A percentile compares a stretch with the other conserved stretches of the same genome.
phyloP scores from a whole-genome alignment of 1,140 invertebrate genomes.

The Leptinotarsa lineolata region DNA sequence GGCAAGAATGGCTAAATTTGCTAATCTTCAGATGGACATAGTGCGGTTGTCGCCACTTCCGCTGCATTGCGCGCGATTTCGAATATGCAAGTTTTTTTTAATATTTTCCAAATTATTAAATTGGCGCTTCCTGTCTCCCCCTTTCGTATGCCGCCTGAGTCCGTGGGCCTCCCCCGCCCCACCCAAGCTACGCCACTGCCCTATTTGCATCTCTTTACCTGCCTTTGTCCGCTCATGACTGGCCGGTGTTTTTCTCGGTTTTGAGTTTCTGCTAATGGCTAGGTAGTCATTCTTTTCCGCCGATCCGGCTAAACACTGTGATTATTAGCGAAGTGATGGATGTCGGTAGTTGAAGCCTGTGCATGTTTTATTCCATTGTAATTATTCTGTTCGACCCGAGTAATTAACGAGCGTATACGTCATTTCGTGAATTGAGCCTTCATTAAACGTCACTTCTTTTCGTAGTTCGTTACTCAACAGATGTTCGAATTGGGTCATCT shows the following conservation, averaged over 20 bases:
- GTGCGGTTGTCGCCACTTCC: no score
- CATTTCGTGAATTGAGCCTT: slow-evolving; percentile 8
- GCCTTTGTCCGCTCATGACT: background rate
- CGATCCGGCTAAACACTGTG: background rate
- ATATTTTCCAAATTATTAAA: no score
- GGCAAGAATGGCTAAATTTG: no score
- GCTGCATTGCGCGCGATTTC: no score
- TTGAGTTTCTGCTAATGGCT: background rate
- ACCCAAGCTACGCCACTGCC: no score
- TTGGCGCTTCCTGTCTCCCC: no score
- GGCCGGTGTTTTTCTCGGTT: background rate
- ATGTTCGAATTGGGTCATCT: slow-evolving; percentile 2
- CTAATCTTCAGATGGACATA: no score
- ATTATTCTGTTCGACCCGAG: background rate
- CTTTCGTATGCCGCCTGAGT: no score
- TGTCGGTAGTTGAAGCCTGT: background rate
- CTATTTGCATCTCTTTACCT: background rate
- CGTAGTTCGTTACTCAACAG: background rate
- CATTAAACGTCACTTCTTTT: background rate
- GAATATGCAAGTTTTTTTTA: no score
- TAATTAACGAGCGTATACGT: background rate
- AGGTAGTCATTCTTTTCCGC: slow-evolving; percentile 5
- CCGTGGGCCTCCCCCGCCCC: no score
- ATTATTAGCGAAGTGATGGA: slow-evolving; percentile 6
- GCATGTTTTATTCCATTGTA: slow-evolving; percentile 8